These are phyloP conservation scores for Lytechinus pictus DNA, from an alignment of 35 echinoderm and acorn worm species.

Conservation along the genomic window DNA sequence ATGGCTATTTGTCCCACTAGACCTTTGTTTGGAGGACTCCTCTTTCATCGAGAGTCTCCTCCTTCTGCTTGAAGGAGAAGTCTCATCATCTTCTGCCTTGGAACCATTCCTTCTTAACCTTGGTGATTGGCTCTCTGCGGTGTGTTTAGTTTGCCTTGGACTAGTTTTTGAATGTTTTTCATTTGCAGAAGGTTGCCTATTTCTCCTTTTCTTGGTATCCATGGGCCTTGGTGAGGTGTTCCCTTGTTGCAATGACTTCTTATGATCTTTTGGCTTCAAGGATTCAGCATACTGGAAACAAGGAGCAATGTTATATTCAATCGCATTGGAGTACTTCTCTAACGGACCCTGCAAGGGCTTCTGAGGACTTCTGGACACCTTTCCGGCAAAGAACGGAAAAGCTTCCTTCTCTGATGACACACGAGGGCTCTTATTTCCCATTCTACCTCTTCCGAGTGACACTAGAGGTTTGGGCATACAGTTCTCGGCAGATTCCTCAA, in stretches of 20 bases:
- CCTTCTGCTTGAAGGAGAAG: neutral
- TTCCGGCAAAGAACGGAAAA: neutral
- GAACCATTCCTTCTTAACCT: conserved; percentile 17
- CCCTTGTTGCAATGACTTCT: neutral
- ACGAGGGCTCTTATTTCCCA: conserved; percentile 20
- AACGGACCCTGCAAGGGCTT: neutral
- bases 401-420: neutral
- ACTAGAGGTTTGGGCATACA: neutral
- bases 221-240: neutral
- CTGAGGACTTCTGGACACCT: neutral
- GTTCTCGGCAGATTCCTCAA: neutral
- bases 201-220: neutral
- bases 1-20: neutral
- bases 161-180: neutral
- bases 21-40: neutral
- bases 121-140: neutral
- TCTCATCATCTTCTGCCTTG: neutral
- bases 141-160: neutral
- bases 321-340: conserved; percentile 35
- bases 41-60: neutral
- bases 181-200: neutral
- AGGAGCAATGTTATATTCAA: conserved; percentile 44
- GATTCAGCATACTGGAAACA: conserved; percentile 42
- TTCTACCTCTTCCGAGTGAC: conserved; percentile 4
- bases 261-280: conserved; percentile 6